Evolutionary conservation across 2,113 vertebrate genomes (phyloP), one percentile per base, ranked within the genome.

Genomic region (Illadopsis cleaveri): DNA sequence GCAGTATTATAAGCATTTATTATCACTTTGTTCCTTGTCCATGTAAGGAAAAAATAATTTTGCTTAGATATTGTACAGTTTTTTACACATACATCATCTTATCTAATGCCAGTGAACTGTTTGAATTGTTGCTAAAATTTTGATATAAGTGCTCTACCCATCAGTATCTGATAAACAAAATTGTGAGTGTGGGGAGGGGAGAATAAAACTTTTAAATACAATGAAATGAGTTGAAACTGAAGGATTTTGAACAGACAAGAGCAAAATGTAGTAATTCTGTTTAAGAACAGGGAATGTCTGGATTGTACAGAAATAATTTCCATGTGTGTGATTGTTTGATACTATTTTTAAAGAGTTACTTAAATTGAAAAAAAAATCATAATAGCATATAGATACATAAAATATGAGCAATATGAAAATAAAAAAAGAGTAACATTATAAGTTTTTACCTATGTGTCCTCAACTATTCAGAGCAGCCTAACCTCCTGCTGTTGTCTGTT

Each of bases 181-280:
- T 15, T 54, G 14, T 15, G 47, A 56, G 7, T 25, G 11, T 65
- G 15, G 12, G 20, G 2, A 14, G 2, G 0, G 5, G 1, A 3
- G 6, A 70, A 38, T 31, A 62, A 69, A 81, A 20, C 8, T 42
- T 37, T 56, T 42, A 40, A 78, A 51, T 61, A 27, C 17, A 56
- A 3, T 38, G 0, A 86, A 81, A 72, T 77, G 7, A 10, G 7
- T 33, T 44, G 27, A 15, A 80, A 37, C 0, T 4, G n/a, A 45
- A 89, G 3, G 2, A 35, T 54, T 82, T 70, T 70, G 27, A 15
- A 54, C 6, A 47, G 21, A 2, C 2, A 75, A 42, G 38, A 54
- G 4, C 8, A 82, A 68, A 75, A 62, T 11, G 2, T 9, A 37
- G 1, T 21, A 21, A 35, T 77, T 87, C 57, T 54, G 2, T 28